Percentiles rank a stretch among this genome's conserved stretches.
Evolutionary conservation across 1,140 invertebrate genomes (phyloP).

Genomic region (Theocolax elegans): DNA sequence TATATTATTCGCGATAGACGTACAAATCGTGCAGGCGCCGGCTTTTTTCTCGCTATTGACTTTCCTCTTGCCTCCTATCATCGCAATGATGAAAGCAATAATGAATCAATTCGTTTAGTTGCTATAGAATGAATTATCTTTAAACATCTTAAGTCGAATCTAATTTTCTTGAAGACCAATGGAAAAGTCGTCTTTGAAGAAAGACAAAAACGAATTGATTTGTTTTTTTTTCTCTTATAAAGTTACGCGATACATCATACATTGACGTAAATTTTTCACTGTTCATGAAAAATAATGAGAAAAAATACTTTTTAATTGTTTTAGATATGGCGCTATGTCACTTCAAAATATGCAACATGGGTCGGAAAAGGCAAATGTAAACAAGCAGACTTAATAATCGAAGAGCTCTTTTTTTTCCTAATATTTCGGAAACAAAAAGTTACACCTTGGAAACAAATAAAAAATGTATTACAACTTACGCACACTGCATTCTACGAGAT

Average conservation of each 20-base stretch:
- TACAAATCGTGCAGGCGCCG: neutral
- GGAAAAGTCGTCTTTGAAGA: too few relatives aligned
- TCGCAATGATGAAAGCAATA: neutral
- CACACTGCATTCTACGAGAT: neutral
- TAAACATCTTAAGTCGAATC: too few relatives aligned
- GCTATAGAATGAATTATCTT: too few relatives aligned
- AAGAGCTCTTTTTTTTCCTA: slow-evolving; percentile 31
- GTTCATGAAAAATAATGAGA: neutral
- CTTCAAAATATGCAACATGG: slow-evolving; percentile 75
- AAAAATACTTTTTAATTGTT: slow-evolving; percentile 54
- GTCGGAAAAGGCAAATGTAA: slow-evolving; percentile 66
- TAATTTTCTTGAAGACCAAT: too few relatives aligned
- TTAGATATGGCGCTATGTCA: slow-evolving; percentile 72
- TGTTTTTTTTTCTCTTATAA: too few relatives aligned
- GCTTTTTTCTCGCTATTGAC: neutral
- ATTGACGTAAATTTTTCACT: too few relatives aligned
- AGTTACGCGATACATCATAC: too few relatives aligned
- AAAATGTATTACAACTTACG: neutral
- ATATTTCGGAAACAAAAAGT: slow-evolving; percentile 24
- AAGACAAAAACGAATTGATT: too few relatives aligned
- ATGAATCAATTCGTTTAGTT: too few relatives aligned
- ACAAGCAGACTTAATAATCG: slow-evolving; percentile 18
- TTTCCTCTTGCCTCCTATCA: neutral
- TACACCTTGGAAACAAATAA: slow-evolving; percentile 27
- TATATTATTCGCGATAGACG: slow-evolving; percentile 12